These are phyloP conservation scores for Parazoanthus swiftii DNA, from an alignment of 92 coral and sea anemone species.

Conservation along the genomic window DNA sequence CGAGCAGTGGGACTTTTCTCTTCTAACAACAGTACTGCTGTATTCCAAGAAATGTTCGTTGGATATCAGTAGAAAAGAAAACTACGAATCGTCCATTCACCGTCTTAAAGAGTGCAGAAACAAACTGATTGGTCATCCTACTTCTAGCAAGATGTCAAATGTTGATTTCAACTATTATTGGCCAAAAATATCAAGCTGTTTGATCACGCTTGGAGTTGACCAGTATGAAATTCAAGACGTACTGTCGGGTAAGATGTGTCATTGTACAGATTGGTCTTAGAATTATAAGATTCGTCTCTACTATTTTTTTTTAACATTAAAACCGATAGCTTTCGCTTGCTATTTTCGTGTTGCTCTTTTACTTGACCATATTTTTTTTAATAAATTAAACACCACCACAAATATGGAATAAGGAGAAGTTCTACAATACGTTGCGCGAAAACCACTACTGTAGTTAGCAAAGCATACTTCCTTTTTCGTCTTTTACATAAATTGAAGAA, in stretches of 20 bases:
- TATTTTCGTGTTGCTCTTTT: no score
- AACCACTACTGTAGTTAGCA: no score
- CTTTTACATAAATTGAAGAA: no score
- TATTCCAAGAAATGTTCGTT: constrained; percentile 57
- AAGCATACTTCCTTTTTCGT: no score
- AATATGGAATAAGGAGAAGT: no score
- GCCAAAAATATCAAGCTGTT: constrained; percentile 47
- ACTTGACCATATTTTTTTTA: no score
- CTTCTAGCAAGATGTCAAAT: constrained; percentile 59
- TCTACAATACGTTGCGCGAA: no score
- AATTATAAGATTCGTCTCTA: no score
- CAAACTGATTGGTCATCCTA: constrained; percentile 67
- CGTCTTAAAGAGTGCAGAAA: constrained; percentile 64
- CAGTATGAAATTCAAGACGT: constrained; percentile 57
- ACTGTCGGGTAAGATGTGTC: constrained; percentile 42
- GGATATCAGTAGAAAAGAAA: constrained; percentile 53
- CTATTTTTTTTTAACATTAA: no score
- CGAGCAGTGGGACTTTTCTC: constrained; percentile 81
- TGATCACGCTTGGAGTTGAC: constrained; percentile 66
- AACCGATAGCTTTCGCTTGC: no score
- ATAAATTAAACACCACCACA: no score
- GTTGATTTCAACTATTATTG: constrained; percentile 62
- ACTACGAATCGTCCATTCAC: constrained; percentile 55
- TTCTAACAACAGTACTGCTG: constrained; percentile 73
- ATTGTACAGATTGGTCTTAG: no score